Base-by-base conservation (phyloP, 2,888 invertebrate species). In the Adelognathus sp. region DNA sequence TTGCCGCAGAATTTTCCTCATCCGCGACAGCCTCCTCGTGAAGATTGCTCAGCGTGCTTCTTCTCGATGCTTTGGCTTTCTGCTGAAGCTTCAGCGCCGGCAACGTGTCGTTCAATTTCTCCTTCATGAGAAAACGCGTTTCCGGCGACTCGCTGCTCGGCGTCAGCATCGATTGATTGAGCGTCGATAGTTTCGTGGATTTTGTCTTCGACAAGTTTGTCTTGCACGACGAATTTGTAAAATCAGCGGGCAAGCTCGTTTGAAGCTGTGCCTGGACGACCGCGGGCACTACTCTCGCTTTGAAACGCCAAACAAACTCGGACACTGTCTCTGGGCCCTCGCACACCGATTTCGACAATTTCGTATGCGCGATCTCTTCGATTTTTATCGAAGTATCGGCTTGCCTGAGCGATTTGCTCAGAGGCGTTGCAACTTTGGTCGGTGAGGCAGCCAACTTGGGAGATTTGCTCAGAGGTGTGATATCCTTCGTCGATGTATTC, bases 31-130 rank as follows among this genome's bases (percentile, higher is more conserved):
- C 39, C 54, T 18, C 36, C 16, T 73, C 73, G 16, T 39, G 39
- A 18, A 67, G 24, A 21, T 67, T 72, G 5, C 63, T 50, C 52
- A 63, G 31, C 6, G 16, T 11, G 50, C 79, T 79, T 31, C 67
- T 66, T 52, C 72, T 39, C n/a, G 70, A 58, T 14, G 50, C 44
- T 61, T 64, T 73, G 14, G 18, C 50, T 58, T 27, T 80, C n/a
- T 69, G 63, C 27, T 70, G 61, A 1, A 69, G 66, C 33, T 85
- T 80, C 24, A 87, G 46, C 3, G 66, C 52, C 14, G 90, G 90
- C 3, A 86, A 76, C 1, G 85, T 85, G 3, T 88, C 87, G 56
- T 88, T 88, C 46, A 90, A 76, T 67, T 87, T 90, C 0, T 86
- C 82, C 50, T 89, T 89, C 69, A 83, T 88, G 21, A 90, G 70